phyloP scores from a whole-genome alignment of 2,797 vertebrate species.

The Tympanoctomys barrerae region DNA sequence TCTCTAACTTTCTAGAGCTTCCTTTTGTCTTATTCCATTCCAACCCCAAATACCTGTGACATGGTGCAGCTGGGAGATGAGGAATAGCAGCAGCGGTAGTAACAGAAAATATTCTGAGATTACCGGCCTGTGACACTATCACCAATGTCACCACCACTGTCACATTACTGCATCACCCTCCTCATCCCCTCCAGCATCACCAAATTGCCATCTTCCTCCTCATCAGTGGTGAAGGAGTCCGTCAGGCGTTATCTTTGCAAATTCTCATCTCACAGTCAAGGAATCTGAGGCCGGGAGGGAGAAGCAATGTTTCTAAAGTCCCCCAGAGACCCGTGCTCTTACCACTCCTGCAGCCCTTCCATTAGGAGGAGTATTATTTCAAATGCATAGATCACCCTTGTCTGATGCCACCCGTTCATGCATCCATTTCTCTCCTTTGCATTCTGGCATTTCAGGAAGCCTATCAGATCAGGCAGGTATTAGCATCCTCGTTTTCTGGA shows the following conservation, averaged over 20 bases:
- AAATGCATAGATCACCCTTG: background rate
- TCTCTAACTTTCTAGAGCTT: background rate
- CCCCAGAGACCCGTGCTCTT: too few species aligned
- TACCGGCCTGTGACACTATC: background rate
- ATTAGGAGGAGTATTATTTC: background rate
- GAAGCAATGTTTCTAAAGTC: background rate
- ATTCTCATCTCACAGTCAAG: background rate
- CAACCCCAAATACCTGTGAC: background rate
- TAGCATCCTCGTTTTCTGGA: background rate
- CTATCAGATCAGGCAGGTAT: background rate
- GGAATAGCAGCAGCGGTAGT: background rate
- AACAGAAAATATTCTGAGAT: constrained; percentile 20
- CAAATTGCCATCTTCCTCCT: too few species aligned
- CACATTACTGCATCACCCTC: accelerated
- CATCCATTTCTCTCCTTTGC: background rate
- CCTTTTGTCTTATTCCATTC: background rate
- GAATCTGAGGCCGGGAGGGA: background rate
- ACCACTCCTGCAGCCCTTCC: background rate
- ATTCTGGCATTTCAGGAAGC: background rate
- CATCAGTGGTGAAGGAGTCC: background rate
- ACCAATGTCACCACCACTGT: too few species aligned
- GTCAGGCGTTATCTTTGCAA: background rate
- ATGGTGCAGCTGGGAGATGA: background rate
- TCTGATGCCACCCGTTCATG: background rate
- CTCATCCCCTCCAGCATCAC: background rate